A percentile compares a stretch with the other conserved stretches of the same genome.
Evolutionary conservation across 2,113 vertebrate genomes (phyloP).

Genomic region (Fukomys damarensis): DNA sequence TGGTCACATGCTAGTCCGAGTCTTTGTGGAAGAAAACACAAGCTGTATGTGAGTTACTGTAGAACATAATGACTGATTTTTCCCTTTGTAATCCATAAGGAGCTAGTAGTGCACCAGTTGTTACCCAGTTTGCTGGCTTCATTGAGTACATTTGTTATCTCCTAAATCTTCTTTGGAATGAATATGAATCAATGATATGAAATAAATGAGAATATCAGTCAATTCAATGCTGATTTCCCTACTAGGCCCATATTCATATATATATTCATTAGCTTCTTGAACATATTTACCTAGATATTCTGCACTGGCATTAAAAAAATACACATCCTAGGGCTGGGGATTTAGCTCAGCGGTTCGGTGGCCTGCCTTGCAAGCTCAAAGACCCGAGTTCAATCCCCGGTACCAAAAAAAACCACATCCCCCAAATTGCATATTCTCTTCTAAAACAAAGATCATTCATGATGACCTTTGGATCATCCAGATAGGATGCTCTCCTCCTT

Average conservation of each 20-base stretch:
- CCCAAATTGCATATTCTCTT: neutral
- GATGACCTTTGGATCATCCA: neutral
- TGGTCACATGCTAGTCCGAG: neutral
- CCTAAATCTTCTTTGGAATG: constrained; percentile 24
- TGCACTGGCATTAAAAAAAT: neutral
- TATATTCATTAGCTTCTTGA: neutral
- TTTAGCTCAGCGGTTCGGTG: no score
- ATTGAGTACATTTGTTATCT: neutral
- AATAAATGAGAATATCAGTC: constrained; percentile 5
- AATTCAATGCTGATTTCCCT: neutral
- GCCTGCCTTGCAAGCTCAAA: no score
- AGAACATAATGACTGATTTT: neutral
- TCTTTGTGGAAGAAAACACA: neutral
- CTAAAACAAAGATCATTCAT: neutral
- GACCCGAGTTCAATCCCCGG: no score
- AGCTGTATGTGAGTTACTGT: neutral
- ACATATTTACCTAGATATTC: neutral
- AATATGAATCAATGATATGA: neutral
- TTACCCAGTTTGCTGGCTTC: neutral
- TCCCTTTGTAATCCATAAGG: neutral
- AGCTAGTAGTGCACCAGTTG: neutral
- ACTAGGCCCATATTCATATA: neutral
- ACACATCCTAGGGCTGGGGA: no score
- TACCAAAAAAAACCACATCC: no score
- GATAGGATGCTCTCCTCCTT: neutral